Percentiles rank a stretch among this genome's conserved stretches.
phyloP scores from a whole-genome alignment of 2,888 invertebrate genomes.

The Cephus nigrinus region DNA sequence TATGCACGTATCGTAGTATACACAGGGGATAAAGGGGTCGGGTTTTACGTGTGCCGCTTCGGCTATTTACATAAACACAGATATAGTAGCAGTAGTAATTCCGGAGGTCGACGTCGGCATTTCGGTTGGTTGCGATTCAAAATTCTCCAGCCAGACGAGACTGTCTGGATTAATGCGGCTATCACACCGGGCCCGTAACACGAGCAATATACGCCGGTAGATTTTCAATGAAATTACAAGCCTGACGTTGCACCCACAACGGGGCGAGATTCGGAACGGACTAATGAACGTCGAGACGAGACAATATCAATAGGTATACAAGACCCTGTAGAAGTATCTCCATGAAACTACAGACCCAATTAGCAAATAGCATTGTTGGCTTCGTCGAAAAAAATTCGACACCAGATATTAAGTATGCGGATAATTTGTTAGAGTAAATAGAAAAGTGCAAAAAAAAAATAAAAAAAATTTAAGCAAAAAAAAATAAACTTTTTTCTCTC shows the following conservation, averaged over 20 bases:
- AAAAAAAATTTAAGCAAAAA: background rate
- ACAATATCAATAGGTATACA: background rate
- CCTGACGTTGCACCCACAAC: background rate
- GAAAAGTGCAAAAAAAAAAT: too few relatives aligned
- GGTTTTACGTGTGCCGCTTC: background rate
- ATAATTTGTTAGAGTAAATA: background rate
- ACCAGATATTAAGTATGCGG: background rate
- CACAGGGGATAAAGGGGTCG: background rate
- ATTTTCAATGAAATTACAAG: background rate
- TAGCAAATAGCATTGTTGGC: background rate
- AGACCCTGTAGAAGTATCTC: background rate
- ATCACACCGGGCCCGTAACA: background rate
- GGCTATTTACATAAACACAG: background rate
- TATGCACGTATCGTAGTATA: background rate
- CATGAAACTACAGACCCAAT: background rate
- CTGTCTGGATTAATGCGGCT: background rate
- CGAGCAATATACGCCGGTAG: background rate
- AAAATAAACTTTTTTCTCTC: background rate
- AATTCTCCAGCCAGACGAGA: background rate
- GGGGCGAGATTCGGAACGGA: background rate
- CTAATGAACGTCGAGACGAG: background rate
- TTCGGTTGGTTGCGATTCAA: background rate
- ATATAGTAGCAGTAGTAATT: background rate
- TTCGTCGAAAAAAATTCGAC: background rate
- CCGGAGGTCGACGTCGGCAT: background rate